Evolutionary conservation across 2,888 invertebrate species (phyloP).

Genomic region (Esperia sulphurella): DNA sequence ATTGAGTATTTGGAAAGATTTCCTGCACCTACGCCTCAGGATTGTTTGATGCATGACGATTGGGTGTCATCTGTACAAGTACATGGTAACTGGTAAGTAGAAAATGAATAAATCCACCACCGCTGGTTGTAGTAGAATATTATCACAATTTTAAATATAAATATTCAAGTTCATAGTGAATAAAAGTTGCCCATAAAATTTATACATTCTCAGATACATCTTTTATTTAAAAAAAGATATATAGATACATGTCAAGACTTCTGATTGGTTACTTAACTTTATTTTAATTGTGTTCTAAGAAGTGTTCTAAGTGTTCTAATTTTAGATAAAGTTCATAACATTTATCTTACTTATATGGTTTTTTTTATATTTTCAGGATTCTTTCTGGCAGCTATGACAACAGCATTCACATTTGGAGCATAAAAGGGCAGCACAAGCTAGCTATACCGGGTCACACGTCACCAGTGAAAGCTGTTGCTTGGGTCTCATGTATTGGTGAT

Average conservation of each 20-base stretch:
- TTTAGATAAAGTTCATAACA: too few species aligned
- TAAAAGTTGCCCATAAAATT: too few species aligned
- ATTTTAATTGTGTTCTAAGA: too few species aligned
- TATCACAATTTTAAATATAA: too few species aligned
- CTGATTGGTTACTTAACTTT: too few species aligned
- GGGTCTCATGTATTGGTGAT: constrained; percentile 86
- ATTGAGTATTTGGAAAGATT: constrained; percentile 95
- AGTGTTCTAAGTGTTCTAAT: too few species aligned
- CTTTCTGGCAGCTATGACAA: constrained; percentile 96
- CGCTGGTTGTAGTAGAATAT: too few species aligned
- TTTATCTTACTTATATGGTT: too few species aligned
- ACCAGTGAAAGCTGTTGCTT: constrained; percentile 92
- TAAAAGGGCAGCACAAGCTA: constrained; percentile 89
- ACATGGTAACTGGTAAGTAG: constrained; percentile 81
- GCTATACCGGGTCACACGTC: constrained; percentile 93
- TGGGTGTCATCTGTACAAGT: constrained; percentile 96
- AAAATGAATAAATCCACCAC: background rate
- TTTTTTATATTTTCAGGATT: constrained; percentile 83
- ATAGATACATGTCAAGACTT: too few species aligned
- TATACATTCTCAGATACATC: too few species aligned
- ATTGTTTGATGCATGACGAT: constrained; percentile 96
- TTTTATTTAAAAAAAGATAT: too few species aligned
- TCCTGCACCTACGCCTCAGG: constrained; percentile 94
- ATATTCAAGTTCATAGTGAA: too few species aligned
- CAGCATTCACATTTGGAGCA: constrained; percentile 93